Conservation (phyloP, 2,888 invertebrate species). For the Isoperla grammatica region DNA sequence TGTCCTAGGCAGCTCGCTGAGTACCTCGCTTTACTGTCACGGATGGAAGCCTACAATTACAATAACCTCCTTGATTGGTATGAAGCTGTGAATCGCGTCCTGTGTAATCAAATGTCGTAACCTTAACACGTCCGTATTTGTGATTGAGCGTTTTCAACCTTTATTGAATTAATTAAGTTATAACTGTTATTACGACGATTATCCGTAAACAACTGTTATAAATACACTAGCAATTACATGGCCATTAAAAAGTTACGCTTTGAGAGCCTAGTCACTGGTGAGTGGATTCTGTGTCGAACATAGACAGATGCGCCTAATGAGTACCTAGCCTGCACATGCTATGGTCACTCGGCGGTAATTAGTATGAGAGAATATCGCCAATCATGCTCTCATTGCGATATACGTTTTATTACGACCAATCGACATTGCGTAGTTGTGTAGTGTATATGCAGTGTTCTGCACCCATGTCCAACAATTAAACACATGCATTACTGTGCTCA, state of each 20-base stretch:
- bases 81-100: too few species aligned
- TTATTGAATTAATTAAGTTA: slow-evolving; percentile 18
- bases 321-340: slow-evolving; percentile 1
- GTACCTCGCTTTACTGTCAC: too few species aligned
- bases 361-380: slow-evolving; percentile 8
- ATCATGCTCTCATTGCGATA: slow-evolving; percentile 8
- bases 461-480: too few species aligned
- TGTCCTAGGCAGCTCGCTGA: too few species aligned
- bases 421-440: too few species aligned
- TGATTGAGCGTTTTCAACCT: slow-evolving; percentile 16
- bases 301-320: slow-evolving; percentile 1
- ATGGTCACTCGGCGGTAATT: slow-evolving; percentile 15
- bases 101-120: too few species aligned
- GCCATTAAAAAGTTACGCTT: slow-evolving; percentile 15
- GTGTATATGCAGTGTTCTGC: too few species aligned
- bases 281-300: slow-evolving; percentile 6
- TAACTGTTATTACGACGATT: slow-evolving; percentile 8
- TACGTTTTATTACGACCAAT: too few species aligned
- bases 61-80: too few species aligned
- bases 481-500: too few species aligned
- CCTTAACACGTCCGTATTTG: background rate
- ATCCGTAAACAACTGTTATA: slow-evolving; percentile 19
- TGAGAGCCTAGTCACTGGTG: background rate
- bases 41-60: too few species aligned
- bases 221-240: slow-evolving; percentile 12